Evolutionary conservation across 2,113 vertebrate genomes (phyloP), one percentile per base, ranked within the genome.

Genomic region (Rhinichthys klamathensis): DNA sequence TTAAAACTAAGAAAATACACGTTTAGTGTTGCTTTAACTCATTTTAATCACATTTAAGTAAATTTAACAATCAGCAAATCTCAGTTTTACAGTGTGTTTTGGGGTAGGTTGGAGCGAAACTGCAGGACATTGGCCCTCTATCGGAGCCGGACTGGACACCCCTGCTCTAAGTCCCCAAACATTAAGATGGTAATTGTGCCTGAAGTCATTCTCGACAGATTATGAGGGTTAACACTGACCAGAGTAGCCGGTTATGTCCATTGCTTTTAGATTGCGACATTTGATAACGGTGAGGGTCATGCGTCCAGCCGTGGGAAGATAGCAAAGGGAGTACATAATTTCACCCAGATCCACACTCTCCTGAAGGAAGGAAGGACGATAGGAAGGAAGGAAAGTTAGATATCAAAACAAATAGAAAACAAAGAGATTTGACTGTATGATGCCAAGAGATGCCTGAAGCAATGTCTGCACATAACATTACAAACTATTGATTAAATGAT

Each of bases 271-370:
- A 92, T 99, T 99, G 87, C 97, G 95, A 92, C 97, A 99, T 90
- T 99, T 99, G 94, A 99, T 99, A 90, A 99, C 98, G 0, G 97
- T 99, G 85, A 99, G 90, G 30, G 98, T 99, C 97, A 99, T 97
- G 80, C 98, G 96, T 21, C 98, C 98, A 10, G 98, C 98, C 63
- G 98, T 99, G 80, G 98, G 98, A 86, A 99, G 95, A 91, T 99
- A 99, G 92, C 98, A 99, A 88, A 99, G 94, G 72, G 98, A 99
- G 93, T 98, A 99, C 98, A 99, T 99, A 91, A 99, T 98, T 93
- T 99, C 98, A 44, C 98, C 98, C 89, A 99, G 93, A 93, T 99
- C 98, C 87, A 99, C 92, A 23, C 96, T 99, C 91, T 99, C 98
- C 98, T 99, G 85, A 23, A 87, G 82, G 49, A 72, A 83, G 85